These are phyloP conservation scores for Pleuronectes platessa DNA, from an alignment of 2,113 vertebrate species.

Conservation along the genomic window DNA sequence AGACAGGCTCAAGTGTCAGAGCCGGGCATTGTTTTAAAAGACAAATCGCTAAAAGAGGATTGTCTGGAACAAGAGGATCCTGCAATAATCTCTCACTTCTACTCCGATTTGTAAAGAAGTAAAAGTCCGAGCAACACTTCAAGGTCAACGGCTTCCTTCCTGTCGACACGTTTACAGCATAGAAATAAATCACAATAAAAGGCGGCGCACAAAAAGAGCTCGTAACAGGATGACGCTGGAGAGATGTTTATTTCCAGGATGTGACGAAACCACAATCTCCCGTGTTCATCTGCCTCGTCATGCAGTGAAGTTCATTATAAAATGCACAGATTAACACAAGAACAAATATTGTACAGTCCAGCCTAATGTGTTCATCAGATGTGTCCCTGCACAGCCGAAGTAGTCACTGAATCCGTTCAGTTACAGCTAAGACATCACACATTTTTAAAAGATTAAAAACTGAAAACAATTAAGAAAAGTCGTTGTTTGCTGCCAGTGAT, in stretches of 20 bases:
- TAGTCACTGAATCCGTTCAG: constrained; percentile 5
- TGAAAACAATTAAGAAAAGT: constrained; percentile 27
- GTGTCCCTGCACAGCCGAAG: constrained; percentile 1
- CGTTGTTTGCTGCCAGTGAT: not conserved
- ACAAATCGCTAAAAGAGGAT: constrained; percentile 34
- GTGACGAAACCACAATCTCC: constrained; percentile 8
- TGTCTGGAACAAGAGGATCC: constrained; percentile 30
- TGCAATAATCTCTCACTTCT: constrained; percentile 17
- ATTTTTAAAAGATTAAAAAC: constrained; percentile 33
- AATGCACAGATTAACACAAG: constrained; percentile 33
- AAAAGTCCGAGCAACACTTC: not conserved
- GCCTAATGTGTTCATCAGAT: constrained; percentile 21
- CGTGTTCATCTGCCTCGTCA: not conserved
- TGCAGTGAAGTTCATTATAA: constrained; percentile 28
- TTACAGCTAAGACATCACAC: constrained; percentile 24
- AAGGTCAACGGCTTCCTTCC: constrained; percentile 47
- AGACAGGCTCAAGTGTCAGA: constrained; percentile 35
- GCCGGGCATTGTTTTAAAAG: constrained; percentile 37
- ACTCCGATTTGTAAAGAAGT: constrained; percentile 35
- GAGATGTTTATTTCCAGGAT: constrained; percentile 59
- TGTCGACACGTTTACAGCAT: constrained; percentile 42
- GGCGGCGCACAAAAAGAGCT: constrained; percentile 14
- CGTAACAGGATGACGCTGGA: not conserved
- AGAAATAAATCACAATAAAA: constrained; percentile 34
- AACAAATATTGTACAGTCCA: constrained; percentile 20